phyloP scores from a whole-genome alignment of 2,888 invertebrate genomes.

The Exephanes ischioxanthus region DNA sequence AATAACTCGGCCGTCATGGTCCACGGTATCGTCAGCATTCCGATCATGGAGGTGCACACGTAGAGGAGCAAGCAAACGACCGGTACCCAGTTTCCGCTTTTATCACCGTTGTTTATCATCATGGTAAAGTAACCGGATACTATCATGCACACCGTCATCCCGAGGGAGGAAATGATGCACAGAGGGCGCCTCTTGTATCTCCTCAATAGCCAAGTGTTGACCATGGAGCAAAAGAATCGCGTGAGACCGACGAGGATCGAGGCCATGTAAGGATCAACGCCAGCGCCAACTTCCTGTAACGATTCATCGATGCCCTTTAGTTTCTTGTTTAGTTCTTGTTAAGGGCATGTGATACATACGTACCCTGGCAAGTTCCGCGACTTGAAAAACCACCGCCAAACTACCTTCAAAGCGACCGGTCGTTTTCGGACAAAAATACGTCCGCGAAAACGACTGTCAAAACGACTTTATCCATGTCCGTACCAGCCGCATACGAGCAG shows the following conservation, averaged over 20 bases:
- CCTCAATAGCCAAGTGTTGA: conserved; percentile 87
- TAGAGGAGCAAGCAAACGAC: conserved; percentile 86
- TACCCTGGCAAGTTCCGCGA: too few relatives aligned
- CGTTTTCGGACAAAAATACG: too few relatives aligned
- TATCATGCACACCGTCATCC: conserved; percentile 87
- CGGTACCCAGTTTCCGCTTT: conserved; percentile 84
- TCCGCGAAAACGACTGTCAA: too few relatives aligned
- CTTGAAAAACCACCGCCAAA: too few relatives aligned
- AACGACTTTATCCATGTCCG: too few relatives aligned
- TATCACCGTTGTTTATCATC: conserved; percentile 82
- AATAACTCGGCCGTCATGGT: conserved; percentile 89
- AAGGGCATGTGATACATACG: too few relatives aligned
- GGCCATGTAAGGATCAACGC: conserved; percentile 86
- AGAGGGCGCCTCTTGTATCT: conserved; percentile 86
- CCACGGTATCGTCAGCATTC: conserved; percentile 88
- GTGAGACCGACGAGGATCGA: conserved; percentile 87
- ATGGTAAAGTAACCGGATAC: conserved; percentile 87
- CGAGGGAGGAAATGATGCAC: conserved; percentile 86
- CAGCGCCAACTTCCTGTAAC: conserved; percentile 86
- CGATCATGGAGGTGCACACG: conserved; percentile 88
- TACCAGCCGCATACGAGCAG: too few relatives aligned
- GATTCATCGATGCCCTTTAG: conserved; percentile 7
- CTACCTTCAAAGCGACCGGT: too few relatives aligned
- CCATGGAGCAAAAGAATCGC: conserved; percentile 87
- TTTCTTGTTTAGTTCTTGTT: neutral